Evolutionary conservation across 2,113 vertebrate genomes (phyloP).

Genomic region (Plotosus lineatus): DNA sequence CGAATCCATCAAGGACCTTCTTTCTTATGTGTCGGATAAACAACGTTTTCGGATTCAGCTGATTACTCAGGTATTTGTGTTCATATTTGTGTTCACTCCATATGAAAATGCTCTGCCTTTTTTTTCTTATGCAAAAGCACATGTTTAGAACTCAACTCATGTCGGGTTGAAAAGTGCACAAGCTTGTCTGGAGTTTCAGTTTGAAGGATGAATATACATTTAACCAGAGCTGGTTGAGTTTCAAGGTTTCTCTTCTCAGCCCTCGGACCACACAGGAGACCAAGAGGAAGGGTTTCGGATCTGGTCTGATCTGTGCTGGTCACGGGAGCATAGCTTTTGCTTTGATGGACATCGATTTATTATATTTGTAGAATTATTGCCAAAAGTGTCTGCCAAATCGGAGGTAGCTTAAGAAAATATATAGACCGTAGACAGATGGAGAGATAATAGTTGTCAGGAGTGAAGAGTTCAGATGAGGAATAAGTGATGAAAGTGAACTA

Average conservation of each 20-base stretch:
- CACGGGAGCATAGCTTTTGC: neutral
- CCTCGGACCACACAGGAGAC: conserved; percentile 40
- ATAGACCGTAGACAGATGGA: too few relatives aligned
- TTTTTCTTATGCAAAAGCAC: neutral
- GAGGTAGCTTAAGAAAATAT: neutral
- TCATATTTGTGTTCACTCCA: neutral
- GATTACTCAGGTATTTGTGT: conserved; percentile 33
- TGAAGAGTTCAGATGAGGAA: conserved; percentile 33
- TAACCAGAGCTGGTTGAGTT: neutral
- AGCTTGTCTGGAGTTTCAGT: conserved; percentile 1
- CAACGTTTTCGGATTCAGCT: conserved; percentile 21
- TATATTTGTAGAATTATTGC: conserved; percentile 13
- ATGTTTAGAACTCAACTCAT: neutral
- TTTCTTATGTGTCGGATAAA: neutral
- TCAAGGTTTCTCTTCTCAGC: conserved; percentile 15
- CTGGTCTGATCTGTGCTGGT: neutral
- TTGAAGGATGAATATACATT: neutral
- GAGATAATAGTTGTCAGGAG: too few relatives aligned
- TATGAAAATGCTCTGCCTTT: neutral
- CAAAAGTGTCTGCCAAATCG: neutral
- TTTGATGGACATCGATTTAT: neutral
- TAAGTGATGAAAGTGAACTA: conserved; percentile 49
- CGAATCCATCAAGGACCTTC: conserved; percentile 26
- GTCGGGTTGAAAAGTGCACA: conserved; percentile 1
- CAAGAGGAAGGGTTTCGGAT: conserved; percentile 34